These are phyloP conservation scores for Menidia beryllina DNA, from an alignment of 2,113 vertebrate genomes.

Conservation along the genomic window DNA sequence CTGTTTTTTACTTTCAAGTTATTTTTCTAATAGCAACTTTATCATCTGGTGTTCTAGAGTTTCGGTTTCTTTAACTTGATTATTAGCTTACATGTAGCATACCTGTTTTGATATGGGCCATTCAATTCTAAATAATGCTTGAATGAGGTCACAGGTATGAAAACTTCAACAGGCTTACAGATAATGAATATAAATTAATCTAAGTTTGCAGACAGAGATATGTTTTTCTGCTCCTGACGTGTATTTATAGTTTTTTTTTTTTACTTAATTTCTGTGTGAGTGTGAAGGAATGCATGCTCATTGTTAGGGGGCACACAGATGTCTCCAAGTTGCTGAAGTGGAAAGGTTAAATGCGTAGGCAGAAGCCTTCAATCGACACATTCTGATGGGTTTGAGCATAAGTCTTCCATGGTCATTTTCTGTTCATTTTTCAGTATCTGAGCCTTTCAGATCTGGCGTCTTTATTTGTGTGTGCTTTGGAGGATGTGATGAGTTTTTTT, in stretches of 20 bases:
- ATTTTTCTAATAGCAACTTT: too few species aligned
- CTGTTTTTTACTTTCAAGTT: too few species aligned
- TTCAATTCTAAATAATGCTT: neutral
- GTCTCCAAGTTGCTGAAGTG: neutral
- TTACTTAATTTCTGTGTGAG: neutral
- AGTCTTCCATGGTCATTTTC: constrained; percentile 9
- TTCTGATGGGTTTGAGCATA: neutral
- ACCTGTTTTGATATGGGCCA: neutral
- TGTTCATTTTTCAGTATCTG: constrained; percentile 15
- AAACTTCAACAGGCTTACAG: neutral
- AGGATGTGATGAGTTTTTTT: constrained; percentile 11
- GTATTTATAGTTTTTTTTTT: neutral
- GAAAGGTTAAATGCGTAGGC: neutral
- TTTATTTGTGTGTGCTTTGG: constrained; percentile 16
- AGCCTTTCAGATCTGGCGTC: neutral
- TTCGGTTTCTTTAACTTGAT: neutral
- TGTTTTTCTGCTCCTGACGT: neutral
- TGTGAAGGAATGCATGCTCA: constrained; percentile 32
- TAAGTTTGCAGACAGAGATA: neutral
- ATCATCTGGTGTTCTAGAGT: neutral
- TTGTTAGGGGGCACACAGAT: neutral
- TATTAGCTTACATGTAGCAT: neutral
- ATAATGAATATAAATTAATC: neutral
- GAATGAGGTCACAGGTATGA: constrained; percentile 18
- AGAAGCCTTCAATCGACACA: constrained; percentile 7